A percentile compares a stretch with the other conserved stretches of the same genome.
Evolutionary conservation across 2,113 vertebrate species (phyloP).

Genomic region (Gallinago undulata): DNA sequence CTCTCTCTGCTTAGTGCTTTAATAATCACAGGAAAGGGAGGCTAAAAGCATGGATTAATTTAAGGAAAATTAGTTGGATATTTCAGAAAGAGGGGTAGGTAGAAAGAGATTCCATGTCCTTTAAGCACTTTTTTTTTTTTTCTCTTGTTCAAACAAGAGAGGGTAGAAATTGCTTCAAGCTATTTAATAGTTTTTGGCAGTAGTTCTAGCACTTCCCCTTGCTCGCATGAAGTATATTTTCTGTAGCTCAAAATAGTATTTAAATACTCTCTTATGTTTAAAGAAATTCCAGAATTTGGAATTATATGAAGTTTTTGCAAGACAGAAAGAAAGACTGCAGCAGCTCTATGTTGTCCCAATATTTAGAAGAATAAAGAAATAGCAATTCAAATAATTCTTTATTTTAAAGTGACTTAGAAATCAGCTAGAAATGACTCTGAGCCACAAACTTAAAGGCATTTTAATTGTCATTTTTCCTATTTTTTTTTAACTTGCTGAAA

Average conservation of each 20-base stretch:
- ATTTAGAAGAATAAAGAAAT: background rate
- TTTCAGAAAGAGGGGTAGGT: background rate
- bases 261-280: slow-evolving; percentile 1
- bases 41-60: background rate
- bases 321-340: background rate
- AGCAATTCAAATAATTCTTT: background rate
- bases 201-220: background rate
- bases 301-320: background rate
- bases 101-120: background rate
- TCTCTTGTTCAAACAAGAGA: background rate
- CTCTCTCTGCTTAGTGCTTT: background rate
- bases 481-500: background rate
- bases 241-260: background rate
- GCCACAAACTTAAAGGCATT: background rate
- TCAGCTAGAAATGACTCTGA: background rate
- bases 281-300: slow-evolving; percentile 7
- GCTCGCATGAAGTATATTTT: background rate
- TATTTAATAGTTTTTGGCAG: slow-evolving; percentile 9
- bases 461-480: background rate
- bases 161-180: background rate
- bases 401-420: background rate
- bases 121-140: background rate
- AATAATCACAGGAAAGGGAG: background rate
- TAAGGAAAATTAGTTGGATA: background rate
- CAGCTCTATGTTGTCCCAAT: background rate